Evolutionary conservation across 1,140 invertebrate genomes (phyloP), one percentile per base, ranked within the genome.

Genomic region (Sycophila sp.): DNA sequence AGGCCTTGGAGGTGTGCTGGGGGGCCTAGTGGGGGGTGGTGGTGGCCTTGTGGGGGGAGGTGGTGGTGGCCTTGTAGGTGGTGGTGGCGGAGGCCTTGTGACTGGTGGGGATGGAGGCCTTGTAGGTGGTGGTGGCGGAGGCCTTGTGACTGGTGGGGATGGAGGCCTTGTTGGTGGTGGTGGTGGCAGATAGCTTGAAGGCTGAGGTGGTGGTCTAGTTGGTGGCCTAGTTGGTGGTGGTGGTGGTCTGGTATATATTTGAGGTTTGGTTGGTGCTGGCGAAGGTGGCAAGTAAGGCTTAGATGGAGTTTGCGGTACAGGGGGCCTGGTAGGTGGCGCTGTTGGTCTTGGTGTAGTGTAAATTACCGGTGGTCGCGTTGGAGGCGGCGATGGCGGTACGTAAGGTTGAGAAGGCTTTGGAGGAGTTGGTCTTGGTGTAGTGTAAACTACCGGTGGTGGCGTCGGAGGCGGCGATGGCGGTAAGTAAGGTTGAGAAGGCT

Each of bases 161-260:
- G 40, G 40, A 8, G 72, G 66, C 13, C 59, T 67, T 1, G 68
- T 64, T 28, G 59, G 38, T n/a, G 34, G 71, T 5, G 47, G 19
- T 51, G 71, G 73, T 32, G 71, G 63, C 0, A 65, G 11, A 32
- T 64, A 75, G 8, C 63, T 47, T 13, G 64, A 19, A 40, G 58
- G 17, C 38, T 42, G 62, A 3, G 47, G n/a, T 17, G 49, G 34
- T 32, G 42, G 56, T 32, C 11, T 17, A 28, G 49, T 60, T 17
- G 64, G 51, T 24, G 64, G 64, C 19, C 5, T 28, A 2, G 69
- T 28, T 13, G 67, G 45, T 56, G 74, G 59, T 17, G 67, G 45
- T 36, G 75, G 72, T 17, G 72, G 73, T 13, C 63, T 47, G n/a
- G 76, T 76, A 1, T 75, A 66, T 15, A 75, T 73, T 49, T 11